Conservation (phyloP, 2,113 vertebrate species). For the Jaculus jaculus region DNA sequence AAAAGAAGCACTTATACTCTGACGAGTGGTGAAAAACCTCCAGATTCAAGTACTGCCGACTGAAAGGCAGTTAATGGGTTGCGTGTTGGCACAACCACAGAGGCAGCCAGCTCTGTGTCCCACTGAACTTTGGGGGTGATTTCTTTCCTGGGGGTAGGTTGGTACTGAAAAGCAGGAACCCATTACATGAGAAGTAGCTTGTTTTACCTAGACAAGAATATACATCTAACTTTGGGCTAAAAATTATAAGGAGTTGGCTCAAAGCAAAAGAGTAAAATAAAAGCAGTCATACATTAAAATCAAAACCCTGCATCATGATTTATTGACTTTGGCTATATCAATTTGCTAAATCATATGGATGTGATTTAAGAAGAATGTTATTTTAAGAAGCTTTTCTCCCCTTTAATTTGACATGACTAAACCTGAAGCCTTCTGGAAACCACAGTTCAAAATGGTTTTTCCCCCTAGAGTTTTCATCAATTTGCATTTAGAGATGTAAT, state of each 20-base stretch:
- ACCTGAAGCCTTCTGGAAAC: constrained; percentile 81
- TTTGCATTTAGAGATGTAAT: constrained; percentile 74
- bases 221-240: constrained; percentile 53
- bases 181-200: constrained; percentile 67
- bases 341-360: constrained; percentile 87
- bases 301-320: constrained; percentile 83
- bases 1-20: constrained; percentile 71
- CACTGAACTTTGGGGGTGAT: constrained; percentile 17
- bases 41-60: constrained; percentile 56
- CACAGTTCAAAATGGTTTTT: constrained; percentile 75
- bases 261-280: constrained; percentile 82
- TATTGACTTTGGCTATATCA: constrained; percentile 86
- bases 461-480: constrained; percentile 69
- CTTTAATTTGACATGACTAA: constrained; percentile 83
- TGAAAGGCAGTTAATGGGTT: constrained; percentile 52
- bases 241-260: constrained; percentile 80
- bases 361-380: constrained; percentile 84
- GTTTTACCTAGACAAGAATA: constrained; percentile 67
- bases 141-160: constrained; percentile 9
- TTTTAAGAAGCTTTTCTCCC: constrained; percentile 82
- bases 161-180: constrained; percentile 62
- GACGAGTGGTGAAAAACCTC: constrained; percentile 66
- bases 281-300: constrained; percentile 82
- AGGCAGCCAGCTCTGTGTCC: constrained; percentile 3
- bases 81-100: not conserved